These are phyloP conservation scores for Anas platyrhynchos DNA, from an alignment of 2,113 vertebrate genomes.

Conservation along the genomic window DNA sequence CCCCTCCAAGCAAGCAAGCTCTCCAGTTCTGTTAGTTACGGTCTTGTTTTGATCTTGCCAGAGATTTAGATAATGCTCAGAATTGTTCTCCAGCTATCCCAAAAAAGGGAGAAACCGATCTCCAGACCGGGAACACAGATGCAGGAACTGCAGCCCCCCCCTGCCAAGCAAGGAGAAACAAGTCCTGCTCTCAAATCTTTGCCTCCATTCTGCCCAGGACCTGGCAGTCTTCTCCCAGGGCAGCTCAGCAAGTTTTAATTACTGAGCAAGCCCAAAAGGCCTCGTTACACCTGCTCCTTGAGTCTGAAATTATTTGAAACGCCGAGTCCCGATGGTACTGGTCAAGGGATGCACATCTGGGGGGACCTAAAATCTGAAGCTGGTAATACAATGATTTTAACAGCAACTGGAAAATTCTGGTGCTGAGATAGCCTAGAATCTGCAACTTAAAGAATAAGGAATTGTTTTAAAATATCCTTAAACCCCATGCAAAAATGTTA, in stretches of 20 bases:
- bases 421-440: background rate
- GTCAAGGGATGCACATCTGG: rapidly evolving
- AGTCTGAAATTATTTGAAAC: background rate
- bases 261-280: background rate
- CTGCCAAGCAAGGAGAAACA: rapidly evolving
- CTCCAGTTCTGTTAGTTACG: background rate
- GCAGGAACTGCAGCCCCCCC: background rate
- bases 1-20: background rate
- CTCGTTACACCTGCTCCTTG: rapidly evolving
- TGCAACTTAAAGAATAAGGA: background rate
- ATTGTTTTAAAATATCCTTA: background rate
- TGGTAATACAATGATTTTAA: background rate
- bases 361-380: background rate
- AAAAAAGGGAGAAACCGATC: slow-evolving; percentile 21
- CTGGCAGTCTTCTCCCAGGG: background rate
- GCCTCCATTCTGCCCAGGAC: background rate
- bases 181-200: rapidly evolving
- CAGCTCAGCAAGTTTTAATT: background rate
- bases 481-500: rapidly evolving
- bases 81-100: background rate
- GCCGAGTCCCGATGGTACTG: rapidly evolving
- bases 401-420: background rate
- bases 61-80: background rate
- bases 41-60: background rate
- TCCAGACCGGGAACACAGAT: background rate